These are phyloP conservation scores for Nebria brevicollis DNA, from an alignment of 2,888 invertebrate genomes.

Conservation along the genomic window DNA sequence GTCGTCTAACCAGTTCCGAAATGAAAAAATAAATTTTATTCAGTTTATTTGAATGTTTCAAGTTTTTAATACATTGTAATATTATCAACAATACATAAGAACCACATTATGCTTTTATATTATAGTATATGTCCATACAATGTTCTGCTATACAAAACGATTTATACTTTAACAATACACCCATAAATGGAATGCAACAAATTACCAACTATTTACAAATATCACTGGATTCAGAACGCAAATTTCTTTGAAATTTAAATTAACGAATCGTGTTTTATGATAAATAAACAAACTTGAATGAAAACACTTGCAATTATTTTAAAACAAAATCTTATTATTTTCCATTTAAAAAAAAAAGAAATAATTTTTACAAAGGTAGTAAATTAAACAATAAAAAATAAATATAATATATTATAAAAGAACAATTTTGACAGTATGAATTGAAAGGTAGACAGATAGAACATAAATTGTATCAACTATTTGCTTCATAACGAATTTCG, in stretches of 20 bases:
- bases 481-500: slow-evolving; percentile 10
- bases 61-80: slow-evolving; percentile 46
- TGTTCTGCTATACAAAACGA: slow-evolving; percentile 56
- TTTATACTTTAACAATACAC: slow-evolving; percentile 56
- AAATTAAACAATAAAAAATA: background rate
- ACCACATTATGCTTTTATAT: slow-evolving; percentile 45
- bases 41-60: slow-evolving; percentile 46
- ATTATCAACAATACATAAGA: slow-evolving; percentile 48
- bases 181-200: slow-evolving; percentile 63
- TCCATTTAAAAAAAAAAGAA: background rate
- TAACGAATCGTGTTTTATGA: background rate
- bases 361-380: background rate
- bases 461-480: slow-evolving; percentile 59
- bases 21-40: slow-evolving; percentile 28
- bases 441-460: slow-evolving; percentile 36
- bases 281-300: background rate
- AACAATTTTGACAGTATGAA: background rate
- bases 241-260: slow-evolving; percentile 12
- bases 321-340: slow-evolving; percentile 5
- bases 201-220: slow-evolving; percentile 49
- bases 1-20: background rate
- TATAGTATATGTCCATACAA: slow-evolving; percentile 47
- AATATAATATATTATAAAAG: background rate
- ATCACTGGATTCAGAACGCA: slow-evolving; percentile 47
- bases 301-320: background rate